These are phyloP conservation scores for Columbina picui DNA, from an alignment of 2,113 vertebrate species.

Conservation along the genomic window DNA sequence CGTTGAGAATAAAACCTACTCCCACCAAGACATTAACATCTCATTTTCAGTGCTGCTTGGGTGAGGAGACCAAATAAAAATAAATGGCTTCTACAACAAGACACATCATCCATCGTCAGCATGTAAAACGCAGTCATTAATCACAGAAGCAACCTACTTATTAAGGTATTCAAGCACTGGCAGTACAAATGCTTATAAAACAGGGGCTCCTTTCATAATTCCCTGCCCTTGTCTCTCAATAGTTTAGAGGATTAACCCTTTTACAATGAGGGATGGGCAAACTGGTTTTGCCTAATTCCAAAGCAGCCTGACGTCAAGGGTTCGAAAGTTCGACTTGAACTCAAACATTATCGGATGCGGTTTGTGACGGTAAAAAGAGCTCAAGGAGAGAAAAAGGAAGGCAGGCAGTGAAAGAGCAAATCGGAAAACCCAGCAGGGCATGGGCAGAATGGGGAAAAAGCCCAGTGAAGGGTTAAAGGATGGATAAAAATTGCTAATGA, in stretches of 20 bases:
- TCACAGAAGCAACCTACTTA: slow-evolving; percentile 53
- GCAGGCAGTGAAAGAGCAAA: not conserved
- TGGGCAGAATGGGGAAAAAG: not conserved
- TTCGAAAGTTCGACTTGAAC: slow-evolving; percentile 64
- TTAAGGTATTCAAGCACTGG: slow-evolving; percentile 48
- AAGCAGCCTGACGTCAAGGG: slow-evolving; percentile 8
- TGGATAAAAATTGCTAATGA: not conserved
- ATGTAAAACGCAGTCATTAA: slow-evolving; percentile 10
- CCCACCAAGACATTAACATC: not conserved
- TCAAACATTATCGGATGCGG: not conserved
- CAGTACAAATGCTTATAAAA: slow-evolving; percentile 40
- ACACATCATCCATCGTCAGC: not conserved
- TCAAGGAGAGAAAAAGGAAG: not conserved
- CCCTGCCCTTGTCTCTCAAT: slow-evolving; percentile 44
- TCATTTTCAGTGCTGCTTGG: slow-evolving; percentile 35
- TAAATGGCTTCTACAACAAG: slow-evolving; percentile 42
- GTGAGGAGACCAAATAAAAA: slow-evolving; percentile 24
- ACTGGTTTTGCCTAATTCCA: slow-evolving; percentile 69
- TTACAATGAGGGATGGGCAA: slow-evolving; percentile 53
- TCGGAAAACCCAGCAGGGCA: not conserved
- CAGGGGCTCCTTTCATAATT: slow-evolving; percentile 37
- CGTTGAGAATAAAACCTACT: not conserved
- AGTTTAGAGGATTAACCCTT: slow-evolving; percentile 65
- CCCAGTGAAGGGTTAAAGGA: not conserved
- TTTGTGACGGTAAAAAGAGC: not conserved